Evolutionary conservation across 2,888 invertebrate species (phyloP).

Genomic region (Allacma fusca): DNA sequence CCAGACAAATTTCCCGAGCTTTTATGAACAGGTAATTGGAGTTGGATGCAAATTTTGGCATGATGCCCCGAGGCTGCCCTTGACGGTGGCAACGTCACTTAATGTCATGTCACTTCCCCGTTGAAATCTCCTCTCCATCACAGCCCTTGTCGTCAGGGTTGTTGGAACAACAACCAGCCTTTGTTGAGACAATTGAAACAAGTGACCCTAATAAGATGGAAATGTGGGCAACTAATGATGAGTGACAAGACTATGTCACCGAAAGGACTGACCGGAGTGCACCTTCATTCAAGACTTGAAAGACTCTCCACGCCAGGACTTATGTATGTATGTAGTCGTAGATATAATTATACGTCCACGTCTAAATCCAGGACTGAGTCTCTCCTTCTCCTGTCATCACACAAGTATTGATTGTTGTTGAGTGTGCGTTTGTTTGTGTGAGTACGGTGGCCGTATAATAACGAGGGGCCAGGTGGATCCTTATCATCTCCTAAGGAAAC

Average conservation of each 20-base stretch:
- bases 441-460: conserved; percentile 27
- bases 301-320: not conserved
- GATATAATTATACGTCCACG: not conserved
- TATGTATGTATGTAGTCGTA: no score
- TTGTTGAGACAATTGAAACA: conserved; percentile 25
- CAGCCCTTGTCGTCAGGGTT: not conserved
- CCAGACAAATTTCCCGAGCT: conserved; percentile 38
- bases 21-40: conserved; percentile 37
- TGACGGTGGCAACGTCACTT: conserved; percentile 43
- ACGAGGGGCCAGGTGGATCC: conserved; percentile 56
- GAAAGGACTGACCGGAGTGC: not conserved
- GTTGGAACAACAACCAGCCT: conserved; percentile 9
- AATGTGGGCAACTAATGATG: conserved; percentile 31
- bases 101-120: conserved; percentile 6
- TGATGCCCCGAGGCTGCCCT: conserved; percentile 17
- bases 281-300: not conserved
- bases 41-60: conserved; percentile 44
- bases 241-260: conserved; percentile 33
- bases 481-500: conserved; percentile 58
- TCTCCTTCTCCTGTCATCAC: conserved; percentile 11
- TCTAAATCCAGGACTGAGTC: not conserved
- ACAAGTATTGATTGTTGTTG: conserved; percentile 22
- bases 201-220: conserved; percentile 24
- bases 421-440: conserved; percentile 14
- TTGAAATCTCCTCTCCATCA: conserved; percentile 5